A percentile compares a stretch with the other conserved stretches of the same genome.
These are phyloP conservation scores for Myotis vivesi DNA, from an alignment of 2,797 vertebrate genomes.

Conservation along the genomic window DNA sequence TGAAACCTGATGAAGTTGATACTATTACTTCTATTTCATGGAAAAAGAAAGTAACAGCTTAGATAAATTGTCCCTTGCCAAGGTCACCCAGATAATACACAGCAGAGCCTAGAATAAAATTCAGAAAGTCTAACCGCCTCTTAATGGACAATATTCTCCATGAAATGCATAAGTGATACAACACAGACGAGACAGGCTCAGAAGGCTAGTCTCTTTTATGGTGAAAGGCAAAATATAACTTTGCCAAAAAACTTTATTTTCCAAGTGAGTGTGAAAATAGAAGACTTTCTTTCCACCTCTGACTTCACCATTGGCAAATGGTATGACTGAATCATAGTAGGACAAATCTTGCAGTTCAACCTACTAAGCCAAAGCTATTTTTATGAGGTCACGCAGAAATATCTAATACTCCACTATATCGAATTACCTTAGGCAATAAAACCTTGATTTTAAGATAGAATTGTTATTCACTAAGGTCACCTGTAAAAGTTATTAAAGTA, in stretches of 20 bases:
- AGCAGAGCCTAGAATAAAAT: neutral
- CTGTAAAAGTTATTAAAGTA: neutral
- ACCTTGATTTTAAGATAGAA: neutral
- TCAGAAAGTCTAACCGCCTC: neutral
- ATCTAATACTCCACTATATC: neutral
- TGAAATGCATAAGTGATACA: neutral
- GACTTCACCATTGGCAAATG: neutral
- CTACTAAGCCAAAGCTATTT: conserved; percentile 11
- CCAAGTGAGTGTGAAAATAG: neutral
- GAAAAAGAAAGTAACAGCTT: neutral
- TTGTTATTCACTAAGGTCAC: neutral
- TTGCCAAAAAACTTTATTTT: neutral
- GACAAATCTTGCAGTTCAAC: neutral
- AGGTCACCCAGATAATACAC: neutral
- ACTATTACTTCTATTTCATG: neutral
- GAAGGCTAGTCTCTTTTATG: neutral
- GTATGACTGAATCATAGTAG: neutral
- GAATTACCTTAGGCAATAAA: neutral
- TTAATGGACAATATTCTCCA: neutral
- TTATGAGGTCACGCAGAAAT: neutral
- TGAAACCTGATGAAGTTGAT: neutral
- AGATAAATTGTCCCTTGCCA: neutral
- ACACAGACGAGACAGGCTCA: neutral
- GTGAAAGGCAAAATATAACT: neutral
- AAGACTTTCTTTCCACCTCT: neutral